Evolutionary conservation across 2,888 invertebrate species (phyloP).

Genomic region (Sipha maydis): DNA sequence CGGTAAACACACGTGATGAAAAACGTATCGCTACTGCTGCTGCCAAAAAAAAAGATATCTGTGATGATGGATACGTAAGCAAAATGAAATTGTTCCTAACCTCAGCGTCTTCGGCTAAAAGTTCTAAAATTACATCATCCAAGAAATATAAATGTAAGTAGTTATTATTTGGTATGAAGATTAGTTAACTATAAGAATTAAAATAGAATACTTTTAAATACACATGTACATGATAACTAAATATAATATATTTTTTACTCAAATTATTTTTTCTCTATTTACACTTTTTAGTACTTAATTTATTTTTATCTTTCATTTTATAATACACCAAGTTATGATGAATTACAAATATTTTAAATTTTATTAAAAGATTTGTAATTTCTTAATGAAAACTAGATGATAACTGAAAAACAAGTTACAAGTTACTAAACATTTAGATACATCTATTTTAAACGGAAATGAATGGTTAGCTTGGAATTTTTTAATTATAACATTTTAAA

Average conservation of each 20-base stretch:
- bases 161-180: not conserved
- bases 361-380: no score
- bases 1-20: slow-evolving; percentile 24
- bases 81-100: slow-evolving; percentile 44
- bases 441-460: no score
- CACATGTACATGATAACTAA: not conserved
- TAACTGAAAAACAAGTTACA: no score
- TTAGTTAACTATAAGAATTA: not conserved
- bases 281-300: not conserved
- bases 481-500: no score
- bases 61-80: not conserved
- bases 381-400: no score
- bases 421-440: no score
- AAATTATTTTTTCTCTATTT: not conserved
- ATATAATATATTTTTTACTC: not conserved
- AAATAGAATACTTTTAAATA: not conserved
- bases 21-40: not conserved
- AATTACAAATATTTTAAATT: not conserved
- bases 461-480: no score
- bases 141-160: slow-evolving; percentile 49
- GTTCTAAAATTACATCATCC: slow-evolving; percentile 4
- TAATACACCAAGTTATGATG: not conserved
- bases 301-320: not conserved
- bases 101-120: not conserved
- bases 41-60: slow-evolving; percentile 6